phyloP scores from a whole-genome alignment of 2,113 vertebrate species.

The Onychorhynchus coronatus region DNA sequence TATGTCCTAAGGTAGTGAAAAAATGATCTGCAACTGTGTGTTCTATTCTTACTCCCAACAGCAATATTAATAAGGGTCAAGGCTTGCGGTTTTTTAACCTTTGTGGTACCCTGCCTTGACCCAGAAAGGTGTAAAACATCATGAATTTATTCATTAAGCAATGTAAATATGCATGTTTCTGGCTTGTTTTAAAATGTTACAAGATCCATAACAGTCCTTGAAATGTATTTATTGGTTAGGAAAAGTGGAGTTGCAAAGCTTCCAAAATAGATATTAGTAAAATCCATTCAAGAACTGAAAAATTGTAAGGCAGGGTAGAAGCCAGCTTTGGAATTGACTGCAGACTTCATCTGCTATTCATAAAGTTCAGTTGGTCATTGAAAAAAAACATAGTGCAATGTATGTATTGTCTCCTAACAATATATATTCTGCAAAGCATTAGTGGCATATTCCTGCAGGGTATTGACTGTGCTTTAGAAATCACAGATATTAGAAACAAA shows the following conservation, averaged over 20 bases:
- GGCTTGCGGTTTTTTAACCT: neutral
- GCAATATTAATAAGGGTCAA: neutral
- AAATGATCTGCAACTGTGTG: neutral
- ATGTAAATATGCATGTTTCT: neutral
- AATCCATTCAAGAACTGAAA: neutral
- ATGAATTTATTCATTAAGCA: neutral
- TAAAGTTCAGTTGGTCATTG: neutral
- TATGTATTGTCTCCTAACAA: neutral
- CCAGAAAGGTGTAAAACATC: neutral
- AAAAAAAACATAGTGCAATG: neutral
- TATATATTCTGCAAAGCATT: neutral
- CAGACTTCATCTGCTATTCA: neutral
- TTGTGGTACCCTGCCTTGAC: neutral
- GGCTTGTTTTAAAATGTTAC: neutral
- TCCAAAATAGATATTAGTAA: neutral
- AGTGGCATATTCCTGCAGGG: neutral
- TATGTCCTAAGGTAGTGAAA: neutral
- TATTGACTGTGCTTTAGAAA: neutral
- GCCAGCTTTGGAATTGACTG: neutral
- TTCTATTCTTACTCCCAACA: neutral
- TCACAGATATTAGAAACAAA: neutral
- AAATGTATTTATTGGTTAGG: neutral
- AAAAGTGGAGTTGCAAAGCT: neutral
- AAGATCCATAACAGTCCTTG: neutral
- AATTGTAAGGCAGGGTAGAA: neutral